These are phyloP conservation scores for Argynnis bischoffii DNA, from an alignment of 2,888 invertebrate genomes.

Conservation along the genomic window DNA sequence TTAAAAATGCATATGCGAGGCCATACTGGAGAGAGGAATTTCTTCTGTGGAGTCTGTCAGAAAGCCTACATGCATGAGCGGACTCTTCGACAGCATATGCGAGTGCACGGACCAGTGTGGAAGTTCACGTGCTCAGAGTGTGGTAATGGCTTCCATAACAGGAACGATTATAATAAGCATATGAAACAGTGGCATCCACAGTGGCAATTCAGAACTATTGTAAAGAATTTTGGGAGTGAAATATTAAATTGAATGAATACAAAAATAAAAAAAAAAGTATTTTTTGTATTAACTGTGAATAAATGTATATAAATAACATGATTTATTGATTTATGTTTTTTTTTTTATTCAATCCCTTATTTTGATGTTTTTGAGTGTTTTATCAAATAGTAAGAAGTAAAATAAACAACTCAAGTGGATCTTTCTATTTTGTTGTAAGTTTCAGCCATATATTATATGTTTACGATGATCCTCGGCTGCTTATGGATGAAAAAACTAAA, in stretches of 20 bases:
- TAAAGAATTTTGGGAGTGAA: slow-evolving; percentile 57
- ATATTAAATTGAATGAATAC: slow-evolving; percentile 36
- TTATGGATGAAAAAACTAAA: slow-evolving; percentile 5
- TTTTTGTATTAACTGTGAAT: not conserved
- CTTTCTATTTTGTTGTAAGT: no score
- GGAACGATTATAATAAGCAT: slow-evolving; percentile 68
- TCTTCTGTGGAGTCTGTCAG: slow-evolving; percentile 65
- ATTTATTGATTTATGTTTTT: not conserved
- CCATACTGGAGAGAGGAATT: slow-evolving; percentile 71
- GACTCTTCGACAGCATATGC: slow-evolving; percentile 71
- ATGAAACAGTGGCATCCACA: slow-evolving; percentile 75
- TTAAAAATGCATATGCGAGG: slow-evolving; percentile 70
- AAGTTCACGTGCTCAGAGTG: slow-evolving; percentile 67
- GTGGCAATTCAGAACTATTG: slow-evolving; percentile 63
- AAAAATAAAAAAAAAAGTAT: not conserved
- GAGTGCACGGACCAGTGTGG: slow-evolving; percentile 64
- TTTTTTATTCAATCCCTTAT: not conserved
- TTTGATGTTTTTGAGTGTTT: no score
- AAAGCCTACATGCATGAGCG: slow-evolving; percentile 74
- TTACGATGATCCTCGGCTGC: not conserved
- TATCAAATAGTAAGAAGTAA: no score
- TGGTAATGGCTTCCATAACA: slow-evolving; percentile 64
- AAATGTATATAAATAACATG: slow-evolving; percentile 6
- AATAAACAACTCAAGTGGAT: no score
- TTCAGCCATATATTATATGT: no score